Percentiles rank a stretch among this genome's conserved stretches.
Conservation (phyloP, 2,797 vertebrate species). For the Centroberyx gerrardi region DNA sequence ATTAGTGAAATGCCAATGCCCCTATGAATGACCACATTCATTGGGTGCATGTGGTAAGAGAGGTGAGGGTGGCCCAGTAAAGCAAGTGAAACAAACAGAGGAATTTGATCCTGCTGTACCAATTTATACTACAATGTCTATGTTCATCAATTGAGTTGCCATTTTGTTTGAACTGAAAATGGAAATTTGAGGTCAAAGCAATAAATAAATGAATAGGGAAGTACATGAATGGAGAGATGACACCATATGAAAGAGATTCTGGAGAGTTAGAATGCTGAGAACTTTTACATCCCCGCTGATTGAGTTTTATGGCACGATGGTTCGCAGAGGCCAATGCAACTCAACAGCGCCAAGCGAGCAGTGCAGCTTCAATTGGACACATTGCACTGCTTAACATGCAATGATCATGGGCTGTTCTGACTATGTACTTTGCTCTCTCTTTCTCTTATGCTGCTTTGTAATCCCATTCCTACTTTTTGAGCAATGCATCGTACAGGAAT, state of each 20-base stretch:
- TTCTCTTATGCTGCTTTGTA: constrained; percentile 55
- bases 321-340: constrained; percentile 28
- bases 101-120: constrained; percentile 76
- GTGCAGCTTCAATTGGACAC: constrained; percentile 49
- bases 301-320: constrained; percentile 42
- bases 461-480: constrained; percentile 43
- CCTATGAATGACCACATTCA: constrained; percentile 72
- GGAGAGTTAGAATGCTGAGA: constrained; percentile 64
- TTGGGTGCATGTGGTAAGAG: constrained; percentile 68
- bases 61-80: constrained; percentile 74
- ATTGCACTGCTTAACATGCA: constrained; percentile 70
- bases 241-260: constrained; percentile 67
- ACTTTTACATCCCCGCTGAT: constrained; percentile 35
- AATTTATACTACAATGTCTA: constrained; percentile 64
- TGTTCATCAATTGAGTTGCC: constrained; percentile 80
- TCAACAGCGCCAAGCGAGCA: constrained; percentile 32
- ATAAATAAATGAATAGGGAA: constrained; percentile 85
- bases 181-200: constrained; percentile 76
- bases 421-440: constrained; percentile 52
- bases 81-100: constrained; percentile 66
- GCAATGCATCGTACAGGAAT: constrained; percentile 61
- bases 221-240: constrained; percentile 82
- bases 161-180: constrained; percentile 82
- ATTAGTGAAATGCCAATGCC: constrained; percentile 50
- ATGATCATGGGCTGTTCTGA: constrained; percentile 53